Evolutionary conservation across 2,113 vertebrate genomes (phyloP).

Genomic region (Sardina pilchardus): DNA sequence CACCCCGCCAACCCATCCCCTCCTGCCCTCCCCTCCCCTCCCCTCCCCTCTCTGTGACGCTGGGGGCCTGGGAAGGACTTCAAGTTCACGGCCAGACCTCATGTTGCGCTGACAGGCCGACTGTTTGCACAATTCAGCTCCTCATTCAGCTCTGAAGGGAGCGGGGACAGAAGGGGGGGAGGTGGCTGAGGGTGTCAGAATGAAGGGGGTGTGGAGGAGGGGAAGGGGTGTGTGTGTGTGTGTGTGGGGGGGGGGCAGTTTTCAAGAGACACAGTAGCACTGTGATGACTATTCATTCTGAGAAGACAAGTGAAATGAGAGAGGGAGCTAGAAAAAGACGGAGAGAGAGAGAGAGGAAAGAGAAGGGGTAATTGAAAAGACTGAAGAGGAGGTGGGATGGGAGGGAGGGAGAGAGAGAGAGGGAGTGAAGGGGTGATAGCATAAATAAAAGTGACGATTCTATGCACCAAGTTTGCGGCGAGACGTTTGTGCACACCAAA

Average conservation of each 20-base stretch:
- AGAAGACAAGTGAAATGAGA: conserved; percentile 52
- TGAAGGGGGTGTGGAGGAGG: conserved; percentile 15
- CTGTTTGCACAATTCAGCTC: conserved; percentile 77
- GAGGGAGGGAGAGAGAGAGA: conserved; percentile 34
- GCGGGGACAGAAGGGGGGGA: conserved; percentile 25
- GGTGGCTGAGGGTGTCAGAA: conserved; percentile 29
- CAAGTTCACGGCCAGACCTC: conserved; percentile 79
- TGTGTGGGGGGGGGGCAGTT: conserved; percentile 51
- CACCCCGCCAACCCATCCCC: background rate
- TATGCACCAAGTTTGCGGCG: conserved; percentile 66
- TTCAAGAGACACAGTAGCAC: conserved; percentile 65
- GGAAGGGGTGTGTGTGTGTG: background rate
- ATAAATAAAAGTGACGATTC: conserved; percentile 70
- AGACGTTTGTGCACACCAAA: conserved; percentile 65
- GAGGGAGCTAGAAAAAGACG: conserved; percentile 45
- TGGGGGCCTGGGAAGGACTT: conserved; percentile 78
- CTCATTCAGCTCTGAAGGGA: conserved; percentile 66
- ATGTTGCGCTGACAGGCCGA: conserved; percentile 81
- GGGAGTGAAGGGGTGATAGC: conserved; percentile 40
- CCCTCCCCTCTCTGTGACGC: conserved; percentile 65
- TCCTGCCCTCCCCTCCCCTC: conserved; percentile 39
- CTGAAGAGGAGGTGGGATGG: conserved; percentile 38
- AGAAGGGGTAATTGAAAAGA: conserved; percentile 27
- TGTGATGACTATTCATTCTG: conserved; percentile 72
- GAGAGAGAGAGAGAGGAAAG: conserved; percentile 42